phyloP scores from a whole-genome alignment of 2,888 invertebrate genomes.

The Oscheius myriophilus region DNA sequence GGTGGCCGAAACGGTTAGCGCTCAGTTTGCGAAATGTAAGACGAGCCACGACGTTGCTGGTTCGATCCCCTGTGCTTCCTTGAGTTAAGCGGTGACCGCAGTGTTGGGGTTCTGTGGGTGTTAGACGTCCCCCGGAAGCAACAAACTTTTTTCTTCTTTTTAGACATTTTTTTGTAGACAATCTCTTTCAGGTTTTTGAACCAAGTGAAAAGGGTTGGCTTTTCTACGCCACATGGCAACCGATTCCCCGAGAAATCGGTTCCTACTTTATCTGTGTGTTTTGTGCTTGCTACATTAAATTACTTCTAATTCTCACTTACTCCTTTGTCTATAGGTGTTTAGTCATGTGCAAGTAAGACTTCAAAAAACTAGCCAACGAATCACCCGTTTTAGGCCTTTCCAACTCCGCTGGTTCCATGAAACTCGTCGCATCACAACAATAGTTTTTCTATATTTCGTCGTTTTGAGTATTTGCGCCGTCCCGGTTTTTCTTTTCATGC shows the following conservation, averaged over 20 bases:
- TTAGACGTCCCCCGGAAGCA: no score
- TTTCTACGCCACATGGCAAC: constrained; percentile 17
- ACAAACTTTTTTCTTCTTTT: no score
- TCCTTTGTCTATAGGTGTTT: constrained; percentile 22
- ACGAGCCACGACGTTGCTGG: no score
- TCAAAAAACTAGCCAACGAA: neutral
- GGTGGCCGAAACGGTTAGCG: no score
- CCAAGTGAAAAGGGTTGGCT: constrained; percentile 23
- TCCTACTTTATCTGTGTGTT: constrained; percentile 10
- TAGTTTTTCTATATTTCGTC: neutral
- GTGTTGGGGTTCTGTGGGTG: no score
- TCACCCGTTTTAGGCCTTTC: neutral
- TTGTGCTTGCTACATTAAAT: constrained; percentile 11
- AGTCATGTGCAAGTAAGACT: constrained; percentile 18
- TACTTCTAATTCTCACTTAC: constrained; percentile 11
- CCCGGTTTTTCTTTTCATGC: neutral
- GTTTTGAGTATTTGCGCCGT: neutral
- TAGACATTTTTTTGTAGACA: no score
- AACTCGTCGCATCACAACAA: no score
- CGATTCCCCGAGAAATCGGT: constrained; percentile 2
- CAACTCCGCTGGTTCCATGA: constrained; percentile 9
- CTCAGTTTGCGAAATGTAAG: no score
- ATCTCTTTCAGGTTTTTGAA: constrained; percentile 13
- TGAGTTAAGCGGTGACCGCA: no score
- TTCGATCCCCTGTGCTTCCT: no score